These are phyloP conservation scores for Cheirogaleus major DNA, from an alignment of 2,797 vertebrate genomes.

Conservation along the genomic window DNA sequence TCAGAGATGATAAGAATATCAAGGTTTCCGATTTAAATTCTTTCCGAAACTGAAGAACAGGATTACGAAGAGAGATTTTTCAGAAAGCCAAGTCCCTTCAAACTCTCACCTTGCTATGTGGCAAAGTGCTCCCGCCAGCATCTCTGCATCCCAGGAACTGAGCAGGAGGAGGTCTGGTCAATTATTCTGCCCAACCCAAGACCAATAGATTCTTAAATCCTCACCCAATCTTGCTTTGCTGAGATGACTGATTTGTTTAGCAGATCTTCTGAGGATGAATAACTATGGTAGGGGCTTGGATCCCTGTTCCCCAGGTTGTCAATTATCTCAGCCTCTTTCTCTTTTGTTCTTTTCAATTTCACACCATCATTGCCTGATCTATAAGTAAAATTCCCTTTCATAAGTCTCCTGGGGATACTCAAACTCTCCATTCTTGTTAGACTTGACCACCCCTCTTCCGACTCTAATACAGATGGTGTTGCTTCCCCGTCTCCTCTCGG, in stretches of 20 bases:
- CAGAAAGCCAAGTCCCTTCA: not conserved
- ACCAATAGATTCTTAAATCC: conserved; percentile 27
- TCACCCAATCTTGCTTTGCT: conserved; percentile 57
- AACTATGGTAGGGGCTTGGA: not conserved
- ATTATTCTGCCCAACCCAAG: not conserved
- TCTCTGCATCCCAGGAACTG: not conserved
- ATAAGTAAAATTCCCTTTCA: not conserved
- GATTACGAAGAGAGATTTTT: not conserved
- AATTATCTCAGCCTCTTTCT: not conserved
- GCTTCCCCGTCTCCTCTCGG: not conserved
- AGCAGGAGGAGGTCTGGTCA: not conserved
- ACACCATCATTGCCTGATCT: not conserved
- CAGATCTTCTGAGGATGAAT: not conserved
- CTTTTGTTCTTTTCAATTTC: conserved; percentile 66
- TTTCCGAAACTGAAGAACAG: conserved; percentile 26
- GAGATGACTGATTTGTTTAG: conserved; percentile 16
- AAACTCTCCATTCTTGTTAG: too few species aligned
- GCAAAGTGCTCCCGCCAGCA: not conserved
- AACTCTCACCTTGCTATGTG: not conserved
- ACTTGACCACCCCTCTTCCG: not conserved
- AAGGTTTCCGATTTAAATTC: not conserved
- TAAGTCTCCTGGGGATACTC: not conserved
- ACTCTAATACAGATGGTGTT: not conserved
- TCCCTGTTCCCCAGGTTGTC: not conserved
- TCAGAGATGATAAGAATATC: not conserved